Evolutionary conservation across 2,888 invertebrate species (phyloP), one percentile per base, ranked within the genome.

Genomic region (Parnassius glacialis): DNA sequence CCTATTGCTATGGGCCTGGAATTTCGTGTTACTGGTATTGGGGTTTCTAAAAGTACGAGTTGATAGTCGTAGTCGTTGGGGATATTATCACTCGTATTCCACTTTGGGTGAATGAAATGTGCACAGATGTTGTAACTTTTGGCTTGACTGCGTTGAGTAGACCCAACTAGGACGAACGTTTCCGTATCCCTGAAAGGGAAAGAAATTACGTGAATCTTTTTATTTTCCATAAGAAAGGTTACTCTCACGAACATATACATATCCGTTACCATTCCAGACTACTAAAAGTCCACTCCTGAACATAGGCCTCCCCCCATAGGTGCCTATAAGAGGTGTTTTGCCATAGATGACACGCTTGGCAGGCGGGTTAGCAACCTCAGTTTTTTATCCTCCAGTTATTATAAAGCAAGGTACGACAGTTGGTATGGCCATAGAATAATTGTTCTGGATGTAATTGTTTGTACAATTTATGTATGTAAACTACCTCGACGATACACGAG

Each of bases 1-100:
- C 83, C 90, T 3, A 91, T 88, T 1, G 87, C 86, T 1, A 90
- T 83, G 0, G 90, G 90, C 44, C 82, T 72, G 3, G 84, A 69
- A 10, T 11, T 65, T 0, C 69, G 52, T 0, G 84, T 83, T 1
- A 86, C 74, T 0, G 87, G 87, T 0, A 90, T 74, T 0, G 87
- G 75, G 0, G 10, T 68, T 70, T 88, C 84, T 60, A 91, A 68
- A 10, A 89, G 67, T 0, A 90, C 67, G 44, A 91, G 76, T 72
- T 90, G 90, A 71, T 83, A 91, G 59, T 91, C 90, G 53, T 65
- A 89, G 73, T 90, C 90, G 52, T 89, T 86, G 34, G 65, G 67
- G 57, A 86, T 82, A 0, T 65, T 50, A 1, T 74, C 72, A 0
- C 73, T 68, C 7, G 64, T 52, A 62, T 78, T 73, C 87, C 87